A percentile compares a stretch with the other conserved stretches of the same genome.
These are phyloP conservation scores for Lagopus muta DNA, from an alignment of 2,113 vertebrate species.

Conservation along the genomic window DNA sequence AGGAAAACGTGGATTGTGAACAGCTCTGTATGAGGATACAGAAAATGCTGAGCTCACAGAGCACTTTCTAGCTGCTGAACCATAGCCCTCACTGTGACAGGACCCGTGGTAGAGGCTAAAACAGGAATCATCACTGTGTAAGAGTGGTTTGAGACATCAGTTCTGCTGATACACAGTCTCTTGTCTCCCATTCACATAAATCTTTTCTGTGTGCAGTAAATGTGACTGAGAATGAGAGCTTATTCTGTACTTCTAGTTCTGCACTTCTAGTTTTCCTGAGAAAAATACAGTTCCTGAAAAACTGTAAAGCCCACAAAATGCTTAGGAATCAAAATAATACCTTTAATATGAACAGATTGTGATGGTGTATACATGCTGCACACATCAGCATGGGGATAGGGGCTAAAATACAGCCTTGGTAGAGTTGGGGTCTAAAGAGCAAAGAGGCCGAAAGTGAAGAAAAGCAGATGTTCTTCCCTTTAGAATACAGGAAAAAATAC, in stretches of 20 bases:
- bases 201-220: not conserved
- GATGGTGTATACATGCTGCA: not conserved
- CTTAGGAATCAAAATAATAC: not conserved
- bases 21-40: not conserved
- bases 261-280: not conserved
- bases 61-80: not conserved
- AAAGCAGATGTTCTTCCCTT: not conserved
- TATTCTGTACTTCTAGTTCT: not conserved
- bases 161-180: not conserved
- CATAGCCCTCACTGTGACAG: not conserved
- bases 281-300: not conserved
- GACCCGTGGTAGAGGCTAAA: not conserved
- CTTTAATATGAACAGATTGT: not conserved
- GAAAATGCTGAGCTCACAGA: not conserved
- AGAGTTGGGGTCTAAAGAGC: not conserved
- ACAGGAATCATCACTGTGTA: not conserved
- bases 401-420: not conserved
- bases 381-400: not conserved
- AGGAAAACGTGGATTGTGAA: rapidly evolving
- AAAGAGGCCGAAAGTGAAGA: not conserved
- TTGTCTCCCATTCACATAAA: not conserved
- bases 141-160: not conserved
- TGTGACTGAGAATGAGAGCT: not conserved
- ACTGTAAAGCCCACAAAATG: not conserved
- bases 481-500: not conserved